phyloP scores from a whole-genome alignment of 2,797 vertebrate genomes.

The Avahi laniger region DNA sequence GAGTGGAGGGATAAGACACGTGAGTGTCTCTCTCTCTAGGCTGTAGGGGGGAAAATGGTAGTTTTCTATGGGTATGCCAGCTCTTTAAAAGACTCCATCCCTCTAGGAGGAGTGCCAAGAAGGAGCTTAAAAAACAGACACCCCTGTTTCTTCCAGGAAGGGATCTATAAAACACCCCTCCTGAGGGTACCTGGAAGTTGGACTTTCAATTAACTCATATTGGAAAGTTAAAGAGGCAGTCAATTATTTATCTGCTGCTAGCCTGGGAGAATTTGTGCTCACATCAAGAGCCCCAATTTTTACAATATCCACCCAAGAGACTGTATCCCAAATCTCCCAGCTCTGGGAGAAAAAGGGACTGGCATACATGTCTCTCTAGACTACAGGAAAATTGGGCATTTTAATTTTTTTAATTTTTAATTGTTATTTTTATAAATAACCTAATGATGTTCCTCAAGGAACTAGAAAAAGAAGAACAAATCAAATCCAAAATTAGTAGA shows the following conservation, averaged over 20 bases:
- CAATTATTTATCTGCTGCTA: neutral
- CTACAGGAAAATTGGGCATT: neutral
- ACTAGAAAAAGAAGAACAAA: neutral
- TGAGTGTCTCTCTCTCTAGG: neutral
- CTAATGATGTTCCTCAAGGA: neutral
- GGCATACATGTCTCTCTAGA: neutral
- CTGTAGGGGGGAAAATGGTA: too few relatives aligned
- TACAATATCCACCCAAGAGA: too few relatives aligned
- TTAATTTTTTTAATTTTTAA: too few relatives aligned
- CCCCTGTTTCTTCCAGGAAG: neutral
- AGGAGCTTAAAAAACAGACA: neutral
- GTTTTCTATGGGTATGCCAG: neutral
- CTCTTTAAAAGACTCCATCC: neutral
- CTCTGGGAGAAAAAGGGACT: neutral
- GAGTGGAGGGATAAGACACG: neutral
- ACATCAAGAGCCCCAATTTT: neutral
- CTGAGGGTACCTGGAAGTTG: neutral
- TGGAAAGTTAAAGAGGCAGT: neutral
- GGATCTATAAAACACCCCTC: neutral
- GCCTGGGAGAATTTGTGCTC: neutral
- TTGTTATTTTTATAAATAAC: too few relatives aligned
- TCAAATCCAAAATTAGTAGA: neutral
- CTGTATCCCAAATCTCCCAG: neutral
- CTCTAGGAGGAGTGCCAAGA: neutral
- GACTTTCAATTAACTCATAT: neutral